Percentiles rank a stretch among this genome's conserved stretches.
Evolutionary conservation across 2,888 invertebrate genomes (phyloP).

Genomic region (Petrolisthes manimaculis): DNA sequence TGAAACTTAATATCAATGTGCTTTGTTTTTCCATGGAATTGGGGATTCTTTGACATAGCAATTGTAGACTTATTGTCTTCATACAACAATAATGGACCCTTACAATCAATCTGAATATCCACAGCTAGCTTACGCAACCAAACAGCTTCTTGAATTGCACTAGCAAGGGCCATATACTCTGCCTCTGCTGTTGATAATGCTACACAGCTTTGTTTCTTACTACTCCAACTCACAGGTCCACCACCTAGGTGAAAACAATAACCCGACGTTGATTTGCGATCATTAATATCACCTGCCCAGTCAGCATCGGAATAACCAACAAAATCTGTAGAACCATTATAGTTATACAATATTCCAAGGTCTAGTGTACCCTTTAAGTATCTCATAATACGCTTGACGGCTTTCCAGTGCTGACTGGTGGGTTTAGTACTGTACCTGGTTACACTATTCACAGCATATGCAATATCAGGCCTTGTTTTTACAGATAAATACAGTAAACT

Average conservation of each 20-base stretch:
- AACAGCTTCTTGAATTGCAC: conserved; percentile 62
- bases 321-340: conserved; percentile 9
- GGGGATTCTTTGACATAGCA: conserved; percentile 52
- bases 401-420: conserved; percentile 61
- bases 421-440: conserved; percentile 52
- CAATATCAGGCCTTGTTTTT: conserved; percentile 56
- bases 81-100: conserved; percentile 19
- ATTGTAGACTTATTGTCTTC: conserved; percentile 63
- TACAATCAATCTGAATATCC: conserved; percentile 35
- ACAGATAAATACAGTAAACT: conserved; percentile 40
- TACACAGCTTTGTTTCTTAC: conserved; percentile 64
- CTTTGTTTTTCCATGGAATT: conserved; percentile 44
- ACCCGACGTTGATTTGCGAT: conserved; percentile 65
- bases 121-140: conserved; percentile 59
- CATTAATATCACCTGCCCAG: conserved; percentile 65
- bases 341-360: conserved; percentile 40
- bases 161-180: conserved; percentile 64
- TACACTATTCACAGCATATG: conserved; percentile 59
- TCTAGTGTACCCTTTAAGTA: conserved; percentile 56
- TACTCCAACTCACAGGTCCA: conserved; percentile 61
- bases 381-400: conserved; percentile 64
- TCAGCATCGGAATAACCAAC: conserved; percentile 65
- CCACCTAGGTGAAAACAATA: conserved; percentile 56
- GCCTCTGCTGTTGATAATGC: conserved; percentile 66
- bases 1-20: conserved; percentile 63